A percentile compares a stretch with the other conserved stretches of the same genome.
Conservation (phyloP, 2,797 vertebrate genomes). For the Rousettus madagascariensis region DNA sequence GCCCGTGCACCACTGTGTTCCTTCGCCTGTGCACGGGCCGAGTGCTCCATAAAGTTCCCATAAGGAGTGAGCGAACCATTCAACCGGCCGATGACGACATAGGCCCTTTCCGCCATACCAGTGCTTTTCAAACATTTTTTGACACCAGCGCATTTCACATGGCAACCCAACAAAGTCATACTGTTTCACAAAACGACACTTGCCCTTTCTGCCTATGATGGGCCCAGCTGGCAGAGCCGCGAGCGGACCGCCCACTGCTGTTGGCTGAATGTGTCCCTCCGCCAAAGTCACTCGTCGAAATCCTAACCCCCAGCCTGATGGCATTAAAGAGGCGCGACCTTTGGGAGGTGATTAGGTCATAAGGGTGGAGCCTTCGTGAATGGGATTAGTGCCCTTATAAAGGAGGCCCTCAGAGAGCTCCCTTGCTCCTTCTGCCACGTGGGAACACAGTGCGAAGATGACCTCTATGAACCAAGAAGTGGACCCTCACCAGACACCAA, state of each 20-base stretch:
- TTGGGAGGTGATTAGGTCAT: not conserved
- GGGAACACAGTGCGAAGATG: not conserved
- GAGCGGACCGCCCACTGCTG: not conserved
- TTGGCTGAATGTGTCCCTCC: not conserved
- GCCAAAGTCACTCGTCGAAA: not conserved
- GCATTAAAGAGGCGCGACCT: not conserved
- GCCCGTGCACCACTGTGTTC: not conserved
- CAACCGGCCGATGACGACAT: not conserved
- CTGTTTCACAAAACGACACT: not conserved
- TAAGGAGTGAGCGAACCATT: not conserved
- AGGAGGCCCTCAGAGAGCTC: not conserved
- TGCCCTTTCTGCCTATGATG: rapidly evolving
- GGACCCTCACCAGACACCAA: not conserved
- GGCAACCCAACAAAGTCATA: not conserved
- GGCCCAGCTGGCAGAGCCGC: not conserved
- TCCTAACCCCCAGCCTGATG: not conserved
- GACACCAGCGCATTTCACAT: rapidly evolving
- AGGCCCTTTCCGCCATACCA: not conserved
- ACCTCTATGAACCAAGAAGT: not conserved
- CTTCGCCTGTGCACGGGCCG: not conserved
- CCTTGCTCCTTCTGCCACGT: not conserved
- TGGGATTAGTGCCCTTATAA: not conserved
- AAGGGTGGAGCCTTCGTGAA: not conserved
- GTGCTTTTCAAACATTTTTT: not conserved
- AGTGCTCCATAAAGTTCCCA: not conserved